Conservation (phyloP, 2,888 invertebrate species). For the Drosophila aldrichi region DNA sequence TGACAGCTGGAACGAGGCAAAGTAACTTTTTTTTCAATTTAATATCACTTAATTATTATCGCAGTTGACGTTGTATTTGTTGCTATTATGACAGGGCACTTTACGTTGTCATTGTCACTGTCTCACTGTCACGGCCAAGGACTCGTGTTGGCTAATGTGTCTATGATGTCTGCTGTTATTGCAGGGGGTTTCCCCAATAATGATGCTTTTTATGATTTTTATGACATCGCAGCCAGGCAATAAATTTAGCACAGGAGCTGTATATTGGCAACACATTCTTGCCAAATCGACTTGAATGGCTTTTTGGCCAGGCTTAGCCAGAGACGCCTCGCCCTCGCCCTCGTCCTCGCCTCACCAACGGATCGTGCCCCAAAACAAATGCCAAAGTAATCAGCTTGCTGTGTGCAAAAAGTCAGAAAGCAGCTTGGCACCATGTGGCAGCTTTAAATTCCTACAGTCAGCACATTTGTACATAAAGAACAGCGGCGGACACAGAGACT, state of each 20-base stretch:
- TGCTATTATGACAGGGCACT: conserved; percentile 69
- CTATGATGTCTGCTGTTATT: conserved; percentile 28
- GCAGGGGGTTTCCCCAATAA: conserved; percentile 64
- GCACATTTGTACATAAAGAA: conserved; percentile 45
- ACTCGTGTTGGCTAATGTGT: conserved; percentile 57
- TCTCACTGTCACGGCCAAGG: conserved; percentile 59
- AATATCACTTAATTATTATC: conserved; percentile 76
- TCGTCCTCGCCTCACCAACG: conserved; percentile 2
- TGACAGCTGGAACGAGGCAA: conserved; percentile 54
- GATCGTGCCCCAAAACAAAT: conserved; percentile 65
- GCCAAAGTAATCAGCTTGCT: conserved; percentile 76
- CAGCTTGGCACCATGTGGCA: conserved; percentile 72
- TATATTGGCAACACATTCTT: conserved; percentile 39
- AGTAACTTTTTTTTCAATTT: conserved; percentile 76
- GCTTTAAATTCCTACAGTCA: conserved; percentile 77
- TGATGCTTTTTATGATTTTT: conserved; percentile 70
- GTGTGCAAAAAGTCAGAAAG: conserved; percentile 69
- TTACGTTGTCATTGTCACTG: conserved; percentile 74
- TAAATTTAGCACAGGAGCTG: conserved; percentile 59
- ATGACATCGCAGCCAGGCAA: conserved; percentile 67
- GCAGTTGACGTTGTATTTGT: conserved; percentile 42
- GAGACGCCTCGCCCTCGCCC: not conserved
- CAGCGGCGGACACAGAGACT: conserved; percentile 11
- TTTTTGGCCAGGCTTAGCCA: conserved; percentile 35
- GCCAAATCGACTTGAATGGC: conserved; percentile 54